Evolutionary conservation across 1,140 invertebrate species (phyloP).

Genomic region (Hydropsyche tenuis): DNA sequence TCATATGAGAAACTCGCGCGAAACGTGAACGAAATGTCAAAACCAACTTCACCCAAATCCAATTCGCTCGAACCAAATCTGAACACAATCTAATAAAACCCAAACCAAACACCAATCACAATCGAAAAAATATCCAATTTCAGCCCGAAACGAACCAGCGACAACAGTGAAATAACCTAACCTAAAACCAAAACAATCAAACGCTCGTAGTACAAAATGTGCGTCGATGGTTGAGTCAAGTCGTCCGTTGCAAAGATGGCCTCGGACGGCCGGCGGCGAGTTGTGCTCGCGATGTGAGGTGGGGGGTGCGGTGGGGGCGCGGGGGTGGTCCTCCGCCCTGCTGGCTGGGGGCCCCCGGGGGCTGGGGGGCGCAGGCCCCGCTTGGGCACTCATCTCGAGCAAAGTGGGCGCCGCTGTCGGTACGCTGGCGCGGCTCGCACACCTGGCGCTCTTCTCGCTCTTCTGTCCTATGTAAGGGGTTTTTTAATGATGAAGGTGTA

Average conservation of each 20-base stretch:
- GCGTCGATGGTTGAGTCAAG: not conserved
- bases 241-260: slow-evolving; percentile 1
- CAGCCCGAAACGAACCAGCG: no score
- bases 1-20: no score
- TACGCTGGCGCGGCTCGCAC: slow-evolving; percentile 47
- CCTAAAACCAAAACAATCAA: no score
- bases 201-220: no score
- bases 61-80: no score
- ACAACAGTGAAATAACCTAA: no score
- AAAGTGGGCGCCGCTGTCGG: slow-evolving; percentile 49
- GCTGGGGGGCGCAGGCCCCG: slow-evolving; percentile 35
- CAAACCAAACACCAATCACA: no score
- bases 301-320: slow-evolving; percentile 5
- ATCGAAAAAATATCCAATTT: no score
- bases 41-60: no score
- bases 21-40: no score
- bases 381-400: slow-evolving; percentile 43
- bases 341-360: slow-evolving; percentile 5
- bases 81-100: no score
- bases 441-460: slow-evolving; percentile 46
- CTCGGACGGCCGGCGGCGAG: not conserved
- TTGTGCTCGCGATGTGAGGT: slow-evolving; percentile 9
- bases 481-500: no score
- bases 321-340: not conserved
- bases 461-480: slow-evolving; percentile 51